Conservation (phyloP, 1,140 invertebrate species). For the Eumeta japonica region DNA sequence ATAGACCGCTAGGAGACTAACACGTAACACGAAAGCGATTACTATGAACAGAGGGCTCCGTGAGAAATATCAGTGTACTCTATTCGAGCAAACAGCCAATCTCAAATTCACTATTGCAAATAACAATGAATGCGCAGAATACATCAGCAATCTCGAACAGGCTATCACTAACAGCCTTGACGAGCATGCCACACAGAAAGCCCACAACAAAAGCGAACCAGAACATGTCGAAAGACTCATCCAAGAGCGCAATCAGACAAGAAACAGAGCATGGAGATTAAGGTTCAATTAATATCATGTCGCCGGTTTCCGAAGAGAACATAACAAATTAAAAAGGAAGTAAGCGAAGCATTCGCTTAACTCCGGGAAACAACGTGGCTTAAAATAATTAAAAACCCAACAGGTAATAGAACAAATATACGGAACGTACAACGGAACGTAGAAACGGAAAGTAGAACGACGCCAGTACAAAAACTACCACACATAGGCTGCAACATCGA, state of each 20-base stretch:
- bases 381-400: constrained; percentile 1
- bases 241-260: neutral
- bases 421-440: constrained; percentile 3
- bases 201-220: neutral
- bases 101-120: too few species aligned
- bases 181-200: too few species aligned
- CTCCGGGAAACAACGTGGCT: constrained; percentile 3
- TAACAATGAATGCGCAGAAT: constrained; percentile 3
- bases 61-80: neutral
- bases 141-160: constrained; percentile 3
- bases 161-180: constrained; percentile 4
- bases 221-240: constrained; percentile 2
- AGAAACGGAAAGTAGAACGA: too few species aligned
- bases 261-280: too few species aligned
- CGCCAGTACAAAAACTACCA: constrained; percentile 4
- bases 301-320: neutral
- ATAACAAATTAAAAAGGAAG: constrained; percentile 2
- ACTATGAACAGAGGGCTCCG: too few species aligned
- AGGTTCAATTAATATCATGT: too few species aligned
- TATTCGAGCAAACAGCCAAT: too few species aligned
- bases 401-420: constrained; percentile 1
- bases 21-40: constrained; percentile 2
- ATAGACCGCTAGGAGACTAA: neutral
- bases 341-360: neutral
- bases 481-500: constrained; percentile 5